Percentiles rank a stretch among this genome's conserved stretches.
Conservation (phyloP, 2,797 vertebrate genomes). For the Sebastes kiyomatsui region DNA sequence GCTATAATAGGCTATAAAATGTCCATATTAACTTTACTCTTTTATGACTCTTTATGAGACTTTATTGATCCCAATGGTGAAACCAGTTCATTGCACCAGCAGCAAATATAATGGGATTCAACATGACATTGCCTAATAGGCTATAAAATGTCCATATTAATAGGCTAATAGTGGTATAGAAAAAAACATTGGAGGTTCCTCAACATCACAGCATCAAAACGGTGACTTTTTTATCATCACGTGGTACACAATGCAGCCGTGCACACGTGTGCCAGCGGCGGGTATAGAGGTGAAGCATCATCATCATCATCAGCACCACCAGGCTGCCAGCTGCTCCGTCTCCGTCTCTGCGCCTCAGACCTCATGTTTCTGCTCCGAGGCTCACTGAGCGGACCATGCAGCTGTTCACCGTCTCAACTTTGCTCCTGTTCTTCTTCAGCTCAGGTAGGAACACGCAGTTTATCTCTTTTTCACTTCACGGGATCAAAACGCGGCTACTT, state of each 20-base stretch:
- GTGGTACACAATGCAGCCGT: neutral
- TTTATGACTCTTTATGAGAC: neutral
- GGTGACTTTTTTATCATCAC: slow-evolving; percentile 13
- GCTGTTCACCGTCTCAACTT: slow-evolving; percentile 84
- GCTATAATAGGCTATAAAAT: too few species aligned
- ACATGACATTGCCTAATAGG: neutral
- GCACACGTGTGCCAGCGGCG: slow-evolving; percentile 4
- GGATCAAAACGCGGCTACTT: neutral
- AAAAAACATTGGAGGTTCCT: neutral
- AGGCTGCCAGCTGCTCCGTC: neutral
- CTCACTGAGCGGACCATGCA: slow-evolving; percentile 84
- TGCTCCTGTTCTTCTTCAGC: slow-evolving; percentile 85
- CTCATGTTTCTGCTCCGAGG: slow-evolving; percentile 47
- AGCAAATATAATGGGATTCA: neutral
- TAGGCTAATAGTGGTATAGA: neutral
- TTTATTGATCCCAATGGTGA: neutral
- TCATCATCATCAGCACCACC: slow-evolving; percentile 1
- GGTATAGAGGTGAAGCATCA: slow-evolving; percentile 13
- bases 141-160: too few species aligned
- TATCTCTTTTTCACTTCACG: neutral
- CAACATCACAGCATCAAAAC: neutral
- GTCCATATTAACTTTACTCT: too few species aligned
- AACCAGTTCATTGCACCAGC: neutral
- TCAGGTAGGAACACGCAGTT: slow-evolving; percentile 81
- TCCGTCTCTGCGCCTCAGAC: slow-evolving; percentile 26